phyloP scores from a whole-genome alignment of 2,113 vertebrate species.

The Rousettus leschenaultii region DNA sequence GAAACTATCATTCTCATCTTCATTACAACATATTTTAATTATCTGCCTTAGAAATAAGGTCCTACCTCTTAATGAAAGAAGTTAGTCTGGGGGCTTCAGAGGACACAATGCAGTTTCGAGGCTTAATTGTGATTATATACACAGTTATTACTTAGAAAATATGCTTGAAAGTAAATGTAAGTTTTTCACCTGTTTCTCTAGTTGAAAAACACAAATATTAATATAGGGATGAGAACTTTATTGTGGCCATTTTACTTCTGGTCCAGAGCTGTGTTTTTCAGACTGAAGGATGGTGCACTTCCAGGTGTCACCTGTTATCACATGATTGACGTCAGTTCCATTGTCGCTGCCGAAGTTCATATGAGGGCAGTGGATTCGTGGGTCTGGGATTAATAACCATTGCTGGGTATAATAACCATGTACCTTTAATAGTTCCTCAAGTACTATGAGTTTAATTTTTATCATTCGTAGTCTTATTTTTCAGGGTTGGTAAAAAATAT shows the following conservation, averaged over 20 bases:
- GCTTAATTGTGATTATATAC: background rate
- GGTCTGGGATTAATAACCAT: background rate
- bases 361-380: background rate
- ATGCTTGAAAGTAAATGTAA: background rate
- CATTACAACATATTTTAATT: constrained; percentile 62
- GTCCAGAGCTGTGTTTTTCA: background rate
- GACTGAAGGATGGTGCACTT: background rate
- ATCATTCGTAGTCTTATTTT: background rate
- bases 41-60: constrained; percentile 54
- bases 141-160: constrained; percentile 19
- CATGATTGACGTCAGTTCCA: no score
- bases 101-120: background rate
- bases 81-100: constrained; percentile 28
- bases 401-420: background rate
- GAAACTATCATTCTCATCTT: constrained; percentile 41
- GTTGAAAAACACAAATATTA: background rate
- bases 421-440: background rate
- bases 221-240: background rate
- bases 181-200: background rate
- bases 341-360: background rate
- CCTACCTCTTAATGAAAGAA: constrained; percentile 30
- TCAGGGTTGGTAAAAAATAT: background rate
- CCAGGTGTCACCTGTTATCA: background rate
- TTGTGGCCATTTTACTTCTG: background rate
- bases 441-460: background rate